A percentile compares a stretch with the other conserved stretches of the same genome.
Evolutionary conservation across 2,797 vertebrate species (phyloP).

Genomic region (Paguma larvata): DNA sequence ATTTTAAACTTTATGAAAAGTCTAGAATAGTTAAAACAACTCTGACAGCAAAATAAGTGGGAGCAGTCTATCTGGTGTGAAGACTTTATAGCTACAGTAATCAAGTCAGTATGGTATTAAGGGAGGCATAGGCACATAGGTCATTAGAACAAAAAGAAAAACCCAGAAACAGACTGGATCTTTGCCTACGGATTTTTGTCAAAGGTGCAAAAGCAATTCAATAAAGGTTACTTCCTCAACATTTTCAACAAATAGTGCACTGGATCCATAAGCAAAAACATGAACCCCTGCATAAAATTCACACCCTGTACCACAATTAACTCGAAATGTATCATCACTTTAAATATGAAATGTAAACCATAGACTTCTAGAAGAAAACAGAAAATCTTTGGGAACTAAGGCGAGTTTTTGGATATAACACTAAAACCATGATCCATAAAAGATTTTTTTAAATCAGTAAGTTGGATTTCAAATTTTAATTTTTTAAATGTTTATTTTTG

Average conservation of each 20-base stretch:
- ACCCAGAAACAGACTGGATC: not conserved
- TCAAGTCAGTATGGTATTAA: not conserved
- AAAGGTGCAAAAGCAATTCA: not conserved
- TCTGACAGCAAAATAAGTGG: not conserved
- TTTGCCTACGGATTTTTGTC: not conserved
- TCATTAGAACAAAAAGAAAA: not conserved
- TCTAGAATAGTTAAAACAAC: not conserved
- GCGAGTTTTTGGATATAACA: not conserved
- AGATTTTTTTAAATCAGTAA: not conserved
- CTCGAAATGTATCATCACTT: not conserved
- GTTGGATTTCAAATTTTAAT: not conserved
- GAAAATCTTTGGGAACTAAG: not conserved
- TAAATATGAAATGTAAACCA: not conserved
- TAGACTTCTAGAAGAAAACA: slow-evolving; percentile 15
- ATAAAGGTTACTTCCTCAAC: not conserved
- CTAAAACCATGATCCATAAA: not conserved
- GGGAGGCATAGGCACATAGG: not conserved
- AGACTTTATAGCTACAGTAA: not conserved
- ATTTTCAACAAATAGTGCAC: not conserved
- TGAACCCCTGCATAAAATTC: not conserved
- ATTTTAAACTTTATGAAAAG: not conserved
- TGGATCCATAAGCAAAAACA: not conserved
- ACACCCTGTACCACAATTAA: not conserved
- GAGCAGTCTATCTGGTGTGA: not conserved
- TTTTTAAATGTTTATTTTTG: no score